Evolutionary conservation across 2,888 invertebrate species (phyloP).

Genomic region (Eudemis profundana): DNA sequence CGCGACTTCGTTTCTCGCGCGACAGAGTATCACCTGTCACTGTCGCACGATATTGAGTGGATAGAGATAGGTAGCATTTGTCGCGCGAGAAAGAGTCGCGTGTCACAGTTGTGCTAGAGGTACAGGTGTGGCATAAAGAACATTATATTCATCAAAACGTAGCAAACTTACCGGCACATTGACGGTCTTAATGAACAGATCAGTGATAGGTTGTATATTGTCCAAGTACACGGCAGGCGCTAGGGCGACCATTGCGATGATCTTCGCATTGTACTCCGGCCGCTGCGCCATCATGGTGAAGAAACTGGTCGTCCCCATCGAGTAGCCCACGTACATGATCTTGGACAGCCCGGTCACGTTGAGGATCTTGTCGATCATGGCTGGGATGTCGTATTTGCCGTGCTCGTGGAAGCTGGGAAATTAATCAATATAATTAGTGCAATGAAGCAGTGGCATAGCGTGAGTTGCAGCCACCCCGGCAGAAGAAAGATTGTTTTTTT

Average conservation of each 20-base stretch:
- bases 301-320: constrained; percentile 85
- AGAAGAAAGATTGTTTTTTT: too few relatives aligned
- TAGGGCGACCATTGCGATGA: constrained; percentile 80
- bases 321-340: constrained; percentile 85
- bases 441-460: too few relatives aligned
- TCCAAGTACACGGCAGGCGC: constrained; percentile 83
- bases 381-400: constrained; percentile 84
- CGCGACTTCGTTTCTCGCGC: too few relatives aligned
- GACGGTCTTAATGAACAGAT: constrained; percentile 58
- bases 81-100: too few relatives aligned
- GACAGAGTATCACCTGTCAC: too few relatives aligned
- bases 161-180: constrained; percentile 63
- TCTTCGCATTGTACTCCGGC: constrained; percentile 83
- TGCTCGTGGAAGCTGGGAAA: constrained; percentile 84
- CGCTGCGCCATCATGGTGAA: constrained; percentile 83
- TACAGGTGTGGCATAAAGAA: too few relatives aligned
- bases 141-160: neutral
- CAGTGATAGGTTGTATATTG: constrained; percentile 58
- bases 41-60: too few relatives aligned
- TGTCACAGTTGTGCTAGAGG: too few relatives aligned
- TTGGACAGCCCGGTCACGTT: constrained; percentile 70
- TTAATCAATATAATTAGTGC: too few relatives aligned
- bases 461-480: too few relatives aligned
- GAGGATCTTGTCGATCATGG: constrained; percentile 82
- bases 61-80: too few relatives aligned